Conservation (phyloP, 2,113 vertebrate genomes). For the pig (Sus scrofa) region DNA sequence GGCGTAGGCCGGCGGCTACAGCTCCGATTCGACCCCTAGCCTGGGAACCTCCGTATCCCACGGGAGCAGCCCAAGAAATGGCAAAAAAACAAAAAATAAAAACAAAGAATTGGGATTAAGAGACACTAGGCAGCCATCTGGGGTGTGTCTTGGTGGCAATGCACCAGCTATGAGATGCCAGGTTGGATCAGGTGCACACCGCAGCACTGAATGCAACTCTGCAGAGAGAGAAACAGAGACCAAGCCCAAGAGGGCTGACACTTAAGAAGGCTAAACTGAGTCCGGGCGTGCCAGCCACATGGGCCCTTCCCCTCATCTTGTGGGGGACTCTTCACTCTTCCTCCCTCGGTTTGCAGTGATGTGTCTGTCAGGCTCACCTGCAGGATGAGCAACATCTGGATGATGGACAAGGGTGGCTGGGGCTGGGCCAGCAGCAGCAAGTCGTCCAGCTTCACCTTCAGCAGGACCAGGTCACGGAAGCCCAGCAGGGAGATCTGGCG, state of each 20-base stretch:
- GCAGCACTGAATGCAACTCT: neutral
- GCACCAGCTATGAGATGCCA: neutral
- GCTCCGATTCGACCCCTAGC: too few relatives aligned
- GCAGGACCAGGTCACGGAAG: conserved; percentile 95
- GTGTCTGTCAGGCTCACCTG: conserved; percentile 86
- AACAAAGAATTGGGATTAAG: neutral
- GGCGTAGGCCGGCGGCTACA: too few relatives aligned
- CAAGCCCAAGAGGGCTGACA: neutral
- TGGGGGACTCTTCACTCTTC: neutral
- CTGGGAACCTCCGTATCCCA: too few relatives aligned
- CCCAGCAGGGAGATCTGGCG: conserved; percentile 96
- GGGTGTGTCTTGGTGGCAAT: neutral
- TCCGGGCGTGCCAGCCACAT: neutral
- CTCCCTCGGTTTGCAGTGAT: rapidly evolving
- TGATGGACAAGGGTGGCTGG: conserved; percentile 90
- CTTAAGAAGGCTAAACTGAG: rapidly evolving
- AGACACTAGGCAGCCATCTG: neutral
- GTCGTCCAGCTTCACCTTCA: conserved; percentile 93
- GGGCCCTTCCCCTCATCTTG: rapidly evolving
- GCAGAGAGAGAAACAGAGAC: neutral
- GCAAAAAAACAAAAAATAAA: too few relatives aligned
- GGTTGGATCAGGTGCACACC: neutral
- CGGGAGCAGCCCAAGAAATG: too few relatives aligned
- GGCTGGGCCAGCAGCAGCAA: conserved; percentile 87
- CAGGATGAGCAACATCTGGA: conserved; percentile 96